These are phyloP conservation scores for Harpegnathos saltator DNA, from an alignment of 1,140 invertebrate genomes.

Conservation along the genomic window DNA sequence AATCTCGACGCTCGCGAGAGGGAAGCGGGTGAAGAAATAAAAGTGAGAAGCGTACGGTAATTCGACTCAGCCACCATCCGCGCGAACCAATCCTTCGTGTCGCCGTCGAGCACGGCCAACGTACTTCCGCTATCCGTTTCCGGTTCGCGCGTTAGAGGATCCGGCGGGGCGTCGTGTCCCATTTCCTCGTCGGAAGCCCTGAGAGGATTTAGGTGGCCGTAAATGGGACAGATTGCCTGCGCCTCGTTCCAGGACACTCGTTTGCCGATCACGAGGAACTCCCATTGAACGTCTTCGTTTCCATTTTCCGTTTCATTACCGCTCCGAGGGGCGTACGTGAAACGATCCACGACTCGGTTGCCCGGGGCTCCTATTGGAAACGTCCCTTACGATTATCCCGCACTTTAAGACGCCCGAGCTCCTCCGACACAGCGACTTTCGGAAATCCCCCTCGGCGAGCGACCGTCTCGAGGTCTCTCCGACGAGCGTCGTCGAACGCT, in stretches of 20 bases:
- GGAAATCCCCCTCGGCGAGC: background rate
- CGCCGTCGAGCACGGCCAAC: constrained; percentile 47
- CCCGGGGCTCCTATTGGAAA: constrained; percentile 15
- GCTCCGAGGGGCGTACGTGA: constrained; percentile 23
- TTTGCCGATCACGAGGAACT: constrained; percentile 62
- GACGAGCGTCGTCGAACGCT: background rate
- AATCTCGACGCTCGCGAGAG: background rate
- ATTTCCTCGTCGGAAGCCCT: background rate
- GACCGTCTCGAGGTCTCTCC: background rate
- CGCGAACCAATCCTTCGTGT: constrained; percentile 60
- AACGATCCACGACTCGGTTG: constrained; percentile 45
- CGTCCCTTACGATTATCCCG: background rate
- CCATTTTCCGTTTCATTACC: constrained; percentile 30
- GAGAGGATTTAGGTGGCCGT: constrained; percentile 18
- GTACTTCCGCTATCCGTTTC: constrained; percentile 16
- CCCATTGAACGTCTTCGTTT: constrained; percentile 37
- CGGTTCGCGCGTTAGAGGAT: background rate
- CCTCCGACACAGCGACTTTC: too few species aligned
- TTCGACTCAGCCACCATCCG: constrained; percentile 67
- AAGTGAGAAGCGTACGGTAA: constrained; percentile 56
- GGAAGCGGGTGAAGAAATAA: background rate
- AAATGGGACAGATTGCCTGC: constrained; percentile 49
- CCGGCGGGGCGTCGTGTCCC: constrained; percentile 5
- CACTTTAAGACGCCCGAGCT: background rate
- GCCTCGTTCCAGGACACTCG: constrained; percentile 65